Evolutionary conservation across 2,888 invertebrate species (phyloP), one percentile per base, ranked within the genome.

Genomic region (Neoaliturus tenellus): DNA sequence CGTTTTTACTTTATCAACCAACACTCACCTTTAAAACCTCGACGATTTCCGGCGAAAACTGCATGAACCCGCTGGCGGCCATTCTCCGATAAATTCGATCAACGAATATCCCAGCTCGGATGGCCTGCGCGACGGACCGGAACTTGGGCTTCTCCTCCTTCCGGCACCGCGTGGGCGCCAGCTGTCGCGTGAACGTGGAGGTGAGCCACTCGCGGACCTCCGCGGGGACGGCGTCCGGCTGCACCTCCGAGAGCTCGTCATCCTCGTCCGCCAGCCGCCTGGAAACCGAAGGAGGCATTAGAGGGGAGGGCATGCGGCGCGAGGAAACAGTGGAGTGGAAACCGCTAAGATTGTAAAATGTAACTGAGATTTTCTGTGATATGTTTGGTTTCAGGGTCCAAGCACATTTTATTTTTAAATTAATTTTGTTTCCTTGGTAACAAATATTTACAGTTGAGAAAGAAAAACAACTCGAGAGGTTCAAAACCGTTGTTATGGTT

Each of bases 141-240:
- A 98, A 98, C 91, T 97, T 96, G 17, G 97, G 96, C 89, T 96
- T 96, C 90, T 96, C 96, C 89, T 96, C 96, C 41, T 93, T 93
- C 91, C 94, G 94, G 89, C 95, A 93, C 87, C 95, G 94, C 83
- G 96, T 94, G 84, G 96, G 95, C 85, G 95, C 96, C 91, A 96
- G 92, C 91, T 97, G 97, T 87, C 98, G 93, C 48, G 98, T 99
- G 92, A 98, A 98, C 69, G 98, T 98, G 85, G 98, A 96, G 84
- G 98, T 98, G 90, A 98, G 92, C 98, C 98, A 98, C 91, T 98
- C 98, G 88, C 98, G 94, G 62, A 98, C 98, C 91, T 98, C 98
- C 85, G 96, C 97, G 55, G 98, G 98, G 80, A 98, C 98, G 14
- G 98, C 97, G 90, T 98, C 98, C 82, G 98, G 98, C 89, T 98